Evolutionary conservation across 1,140 invertebrate genomes (phyloP), one percentile per base, ranked within the genome.

Genomic region (Lordiphosa clarofinis): DNA sequence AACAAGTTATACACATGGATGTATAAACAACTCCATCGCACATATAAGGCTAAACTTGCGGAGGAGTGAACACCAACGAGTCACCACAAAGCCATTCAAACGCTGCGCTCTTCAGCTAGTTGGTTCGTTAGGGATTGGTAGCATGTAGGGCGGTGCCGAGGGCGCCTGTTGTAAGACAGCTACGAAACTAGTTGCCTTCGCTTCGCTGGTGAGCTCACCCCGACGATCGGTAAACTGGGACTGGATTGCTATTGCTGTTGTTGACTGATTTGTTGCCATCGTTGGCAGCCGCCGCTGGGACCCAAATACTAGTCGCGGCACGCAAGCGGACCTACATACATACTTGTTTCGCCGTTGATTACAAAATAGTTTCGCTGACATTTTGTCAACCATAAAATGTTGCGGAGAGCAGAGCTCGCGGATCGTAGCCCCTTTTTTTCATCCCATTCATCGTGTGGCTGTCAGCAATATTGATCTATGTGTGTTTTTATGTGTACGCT

Each of bases 381-480:
- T 81, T 68, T 79, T 63, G 75, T 79, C 75, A 81, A 68, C 38
- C 71, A 73, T 60, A 70, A 75, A 69, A 70, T 56, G 53, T 36
- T 53, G 35, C 38, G 8, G 39, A 38, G 50, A 36, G 52, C 50
- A 43, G 59, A 43, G 59, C 31, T 21, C 31, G 19, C 35, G 63
- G 55, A 57, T 65, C 63, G 58, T 75, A 82, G 75, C 76, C 66
- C 64, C 64, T 70, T 61, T 71, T 63, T 49, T 56, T 49, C 44
- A 28, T 47, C 44, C 48, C 46, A 50, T 53, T 64, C 39, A 36
- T 31, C 35, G 15, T 60, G 63, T 33, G 56, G 75, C 56, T 72
- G 76, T 75, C 76, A 82, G 49, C 62, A 76, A 47, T 84, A 84
- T 81, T 81, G 76, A 81, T 81, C 76, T 81, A 76, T 81, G 76